Evolutionary conservation across 2,888 invertebrate species (phyloP).

Genomic region (Xestoiulus laeticollis): DNA sequence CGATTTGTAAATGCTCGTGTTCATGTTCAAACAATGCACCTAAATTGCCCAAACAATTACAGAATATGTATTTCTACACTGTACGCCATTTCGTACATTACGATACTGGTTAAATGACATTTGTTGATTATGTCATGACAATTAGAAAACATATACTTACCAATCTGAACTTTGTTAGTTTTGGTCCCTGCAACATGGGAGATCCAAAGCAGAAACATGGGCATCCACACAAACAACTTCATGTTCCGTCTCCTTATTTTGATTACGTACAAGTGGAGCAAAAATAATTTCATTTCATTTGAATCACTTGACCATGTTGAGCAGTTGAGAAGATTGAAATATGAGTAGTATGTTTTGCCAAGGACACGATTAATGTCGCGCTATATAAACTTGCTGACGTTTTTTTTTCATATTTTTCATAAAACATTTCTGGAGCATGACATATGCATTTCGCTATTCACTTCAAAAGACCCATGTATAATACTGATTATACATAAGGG

Average conservation of each 20-base stretch:
- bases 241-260: background rate
- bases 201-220: background rate
- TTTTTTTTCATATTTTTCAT: too few relatives aligned
- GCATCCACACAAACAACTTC: background rate
- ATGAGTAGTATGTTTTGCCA: background rate
- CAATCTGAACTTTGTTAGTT: background rate
- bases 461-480: too few relatives aligned
- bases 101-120: too few relatives aligned
- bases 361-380: too few relatives aligned
- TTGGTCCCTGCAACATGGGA: background rate
- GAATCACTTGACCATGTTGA: too few relatives aligned
- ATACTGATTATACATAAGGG: too few relatives aligned
- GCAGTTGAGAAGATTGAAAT: background rate
- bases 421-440: too few relatives aligned
- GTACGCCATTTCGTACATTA: too few relatives aligned
- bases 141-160: background rate
- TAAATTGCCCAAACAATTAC: background rate
- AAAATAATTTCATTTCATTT: background rate
- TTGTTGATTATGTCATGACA: too few relatives aligned
- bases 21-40: slow-evolving; percentile 49
- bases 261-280: background rate
- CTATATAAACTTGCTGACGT: too few relatives aligned
- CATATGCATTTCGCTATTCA: too few relatives aligned
- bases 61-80: too few relatives aligned
- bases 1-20: background rate